A percentile compares a stretch with the other conserved stretches of the same genome.
These are phyloP conservation scores for Drosophila mayri DNA, from an alignment of 1,140 invertebrate genomes.

Conservation along the genomic window DNA sequence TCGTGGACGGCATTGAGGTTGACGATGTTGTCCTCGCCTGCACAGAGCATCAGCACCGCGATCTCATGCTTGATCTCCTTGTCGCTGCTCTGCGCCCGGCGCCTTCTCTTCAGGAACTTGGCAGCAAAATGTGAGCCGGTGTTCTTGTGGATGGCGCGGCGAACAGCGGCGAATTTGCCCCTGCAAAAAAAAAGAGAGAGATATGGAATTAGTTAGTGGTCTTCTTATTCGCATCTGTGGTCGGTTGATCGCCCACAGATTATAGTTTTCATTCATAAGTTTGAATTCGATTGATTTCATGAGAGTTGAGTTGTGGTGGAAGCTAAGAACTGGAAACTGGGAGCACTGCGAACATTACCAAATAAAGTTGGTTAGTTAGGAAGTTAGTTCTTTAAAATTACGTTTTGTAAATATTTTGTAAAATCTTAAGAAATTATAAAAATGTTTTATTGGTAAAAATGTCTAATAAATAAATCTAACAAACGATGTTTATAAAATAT, in stretches of 20 bases:
- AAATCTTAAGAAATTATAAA: neutral
- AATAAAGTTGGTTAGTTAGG: neutral
- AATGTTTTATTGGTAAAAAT: neutral
- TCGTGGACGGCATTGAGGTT: constrained; percentile 95
- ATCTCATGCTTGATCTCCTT: constrained; percentile 96
- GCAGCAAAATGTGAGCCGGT: constrained; percentile 96
- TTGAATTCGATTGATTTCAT: constrained; percentile 5
- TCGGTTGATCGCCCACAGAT: constrained; percentile 24
- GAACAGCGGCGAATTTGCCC: constrained; percentile 98
- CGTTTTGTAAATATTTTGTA: neutral
- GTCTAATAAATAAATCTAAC: no score
- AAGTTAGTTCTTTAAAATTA: neutral
- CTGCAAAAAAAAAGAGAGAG: constrained; percentile 86
- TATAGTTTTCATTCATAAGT: constrained; percentile 43
- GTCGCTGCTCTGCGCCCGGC: constrained; percentile 91
- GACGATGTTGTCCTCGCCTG: constrained; percentile 92
- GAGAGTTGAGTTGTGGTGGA: constrained; percentile 13
- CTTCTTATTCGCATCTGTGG: neutral
- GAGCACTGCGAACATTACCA: neutral
- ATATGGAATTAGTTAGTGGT: constrained; percentile 15
- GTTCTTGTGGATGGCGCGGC: constrained; percentile 93
- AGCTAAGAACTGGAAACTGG: neutral
- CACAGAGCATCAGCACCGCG: constrained; percentile 93
- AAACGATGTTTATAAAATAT: no score
- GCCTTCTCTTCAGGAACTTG: constrained; percentile 96